These are phyloP conservation scores for Tethea ocularis DNA, from an alignment of 2,888 invertebrate genomes.

Conservation along the genomic window DNA sequence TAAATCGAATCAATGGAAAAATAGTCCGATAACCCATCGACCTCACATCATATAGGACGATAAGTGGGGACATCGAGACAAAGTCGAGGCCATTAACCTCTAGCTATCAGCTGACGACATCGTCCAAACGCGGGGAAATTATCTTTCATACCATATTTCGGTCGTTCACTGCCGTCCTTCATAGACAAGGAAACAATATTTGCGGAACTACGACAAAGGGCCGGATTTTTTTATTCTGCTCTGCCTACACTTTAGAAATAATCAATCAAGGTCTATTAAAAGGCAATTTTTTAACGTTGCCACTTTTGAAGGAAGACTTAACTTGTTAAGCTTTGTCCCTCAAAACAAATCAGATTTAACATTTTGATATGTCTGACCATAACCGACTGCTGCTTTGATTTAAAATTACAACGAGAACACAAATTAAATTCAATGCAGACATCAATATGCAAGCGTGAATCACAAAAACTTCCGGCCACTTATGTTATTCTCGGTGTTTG, in stretches of 20 bases:
- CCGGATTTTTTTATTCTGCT: not conserved
- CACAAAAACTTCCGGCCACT: constrained; percentile 59
- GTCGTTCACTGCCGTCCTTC: constrained; percentile 60
- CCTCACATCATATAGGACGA: constrained; percentile 59
- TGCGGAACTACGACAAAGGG: constrained; percentile 30
- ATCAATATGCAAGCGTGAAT: constrained; percentile 57
- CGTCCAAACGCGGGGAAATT: constrained; percentile 68
- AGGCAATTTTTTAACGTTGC: too few species aligned
- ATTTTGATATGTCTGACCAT: too few species aligned
- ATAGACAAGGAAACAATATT: constrained; percentile 30
- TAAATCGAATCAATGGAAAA: constrained; percentile 52
- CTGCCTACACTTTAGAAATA: too few species aligned
- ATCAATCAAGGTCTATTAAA: too few species aligned
- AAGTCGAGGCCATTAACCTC: constrained; percentile 77
- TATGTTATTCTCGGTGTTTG: constrained; percentile 60
- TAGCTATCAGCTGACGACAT: constrained; percentile 81
- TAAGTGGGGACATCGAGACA: constrained; percentile 73
- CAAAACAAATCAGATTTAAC: not conserved
- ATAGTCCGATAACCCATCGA: constrained; percentile 72
- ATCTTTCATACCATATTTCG: constrained; percentile 75
- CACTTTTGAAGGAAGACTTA: too few species aligned
- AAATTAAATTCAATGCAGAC: constrained; percentile 35
- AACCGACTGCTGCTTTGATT: not conserved
- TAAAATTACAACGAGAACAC: constrained; percentile 16
- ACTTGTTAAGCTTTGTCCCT: not conserved